Evolutionary conservation across 2,888 invertebrate genomes (phyloP).

Genomic region (Chirona hameri): DNA sequence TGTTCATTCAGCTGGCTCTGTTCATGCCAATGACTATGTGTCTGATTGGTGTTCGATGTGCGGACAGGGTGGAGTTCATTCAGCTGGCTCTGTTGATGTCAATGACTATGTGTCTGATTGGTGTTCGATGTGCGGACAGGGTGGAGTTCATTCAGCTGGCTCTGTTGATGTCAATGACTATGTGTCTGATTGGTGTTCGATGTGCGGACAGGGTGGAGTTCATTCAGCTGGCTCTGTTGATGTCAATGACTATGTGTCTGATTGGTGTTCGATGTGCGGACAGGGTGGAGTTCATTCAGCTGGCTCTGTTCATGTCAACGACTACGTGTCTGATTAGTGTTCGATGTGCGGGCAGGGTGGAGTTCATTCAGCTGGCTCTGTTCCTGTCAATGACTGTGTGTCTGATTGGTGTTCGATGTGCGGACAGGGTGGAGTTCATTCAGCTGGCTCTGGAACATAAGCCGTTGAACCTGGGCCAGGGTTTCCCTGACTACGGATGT

Average conservation of each 20-base stretch:
- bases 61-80: conserved; percentile 82
- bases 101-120: too few relatives aligned
- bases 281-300: conserved; percentile 85
- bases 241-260: too few relatives aligned
- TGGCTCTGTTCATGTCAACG: too few relatives aligned
- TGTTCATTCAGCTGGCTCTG: too few relatives aligned
- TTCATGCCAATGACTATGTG: too few relatives aligned
- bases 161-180: too few relatives aligned
- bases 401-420: conserved; percentile 40
- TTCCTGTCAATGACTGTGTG: too few relatives aligned
- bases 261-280: conserved; percentile 42
- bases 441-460: conserved; percentile 75
- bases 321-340: too few relatives aligned
- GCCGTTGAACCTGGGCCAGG: conserved; percentile 90
- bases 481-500: conserved; percentile 88
- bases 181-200: too few relatives aligned
- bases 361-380: conserved; percentile 76
- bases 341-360: conserved; percentile 65
- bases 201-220: too few relatives aligned
- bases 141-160: conserved; percentile 85
- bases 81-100: conserved; percentile 69
- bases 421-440: conserved; percentile 82
- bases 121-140: conserved; percentile 56
- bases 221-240: too few relatives aligned
- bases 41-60: conserved; percentile 42